Percentiles rank a stretch among this genome's conserved stretches.
Evolutionary conservation across 2,113 vertebrate species (phyloP).

Genomic region (Chloroceryle aenea): DNA sequence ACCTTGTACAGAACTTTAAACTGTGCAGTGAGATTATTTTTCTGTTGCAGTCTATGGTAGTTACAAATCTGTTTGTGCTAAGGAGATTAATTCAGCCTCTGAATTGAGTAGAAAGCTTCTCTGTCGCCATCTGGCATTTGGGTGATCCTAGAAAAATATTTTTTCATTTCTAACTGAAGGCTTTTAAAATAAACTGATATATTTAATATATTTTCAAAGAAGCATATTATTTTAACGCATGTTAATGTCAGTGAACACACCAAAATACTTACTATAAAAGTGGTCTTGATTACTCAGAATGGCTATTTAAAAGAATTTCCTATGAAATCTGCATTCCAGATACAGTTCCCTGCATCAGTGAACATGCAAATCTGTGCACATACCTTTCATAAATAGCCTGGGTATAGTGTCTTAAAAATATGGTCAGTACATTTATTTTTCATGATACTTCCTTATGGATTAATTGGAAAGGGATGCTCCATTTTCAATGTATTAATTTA

Average conservation of each 20-base stretch:
- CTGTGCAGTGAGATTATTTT: background rate
- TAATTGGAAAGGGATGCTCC: background rate
- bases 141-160: constrained; percentile 8
- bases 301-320: background rate
- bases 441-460: background rate
- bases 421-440: background rate
- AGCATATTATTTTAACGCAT: background rate
- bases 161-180: background rate
- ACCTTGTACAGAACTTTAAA: background rate
- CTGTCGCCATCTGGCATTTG: constrained; percentile 20
- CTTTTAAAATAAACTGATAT: background rate
- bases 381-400: background rate
- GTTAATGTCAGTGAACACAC: background rate
- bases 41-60: background rate
- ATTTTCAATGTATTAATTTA: background rate
- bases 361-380: background rate
- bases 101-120: constrained; percentile 8
- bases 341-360: background rate
- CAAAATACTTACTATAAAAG: background rate
- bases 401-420: background rate
- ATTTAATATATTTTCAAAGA: background rate
- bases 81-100: constrained; percentile 28
- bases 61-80: background rate
- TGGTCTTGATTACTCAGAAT: background rate
- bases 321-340: background rate